Percentiles rank a stretch among this genome's conserved stretches.
These are phyloP conservation scores for Teleogryllus oceanicus DNA, from an alignment of 2,888 invertebrate species.

Conservation along the genomic window DNA sequence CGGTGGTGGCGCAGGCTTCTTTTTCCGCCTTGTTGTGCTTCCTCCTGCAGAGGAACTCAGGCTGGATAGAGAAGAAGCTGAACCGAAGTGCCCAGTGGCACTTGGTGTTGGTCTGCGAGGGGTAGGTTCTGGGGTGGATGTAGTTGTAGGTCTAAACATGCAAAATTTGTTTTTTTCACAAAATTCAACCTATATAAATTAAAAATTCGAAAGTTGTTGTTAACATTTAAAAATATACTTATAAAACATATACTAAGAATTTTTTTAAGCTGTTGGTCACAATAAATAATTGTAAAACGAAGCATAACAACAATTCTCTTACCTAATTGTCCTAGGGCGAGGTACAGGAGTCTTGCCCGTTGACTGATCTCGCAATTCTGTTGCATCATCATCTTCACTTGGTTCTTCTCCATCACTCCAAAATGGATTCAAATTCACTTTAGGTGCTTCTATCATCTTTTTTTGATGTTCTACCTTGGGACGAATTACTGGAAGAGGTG, in stretches of 20 bases:
- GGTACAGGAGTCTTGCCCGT: constrained; percentile 47
- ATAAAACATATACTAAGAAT: too few relatives aligned
- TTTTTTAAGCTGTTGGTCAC: neutral
- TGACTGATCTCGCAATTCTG: neutral
- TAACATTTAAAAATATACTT: neutral
- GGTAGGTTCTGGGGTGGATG: constrained; percentile 43
- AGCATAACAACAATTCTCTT: constrained; percentile 33
- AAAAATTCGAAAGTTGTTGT: neutral
- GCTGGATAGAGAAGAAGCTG: constrained; percentile 36
- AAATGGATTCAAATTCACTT: constrained; percentile 65
- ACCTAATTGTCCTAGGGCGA: constrained; percentile 51
- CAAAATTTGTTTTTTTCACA: too few relatives aligned
- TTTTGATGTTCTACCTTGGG: constrained; percentile 22
- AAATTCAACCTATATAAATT: neutral
- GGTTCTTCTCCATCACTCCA: constrained; percentile 69
- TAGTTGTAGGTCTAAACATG: neutral
- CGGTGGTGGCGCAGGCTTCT: constrained; percentile 68
- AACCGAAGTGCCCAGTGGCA: constrained; percentile 37
- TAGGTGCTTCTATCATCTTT: constrained; percentile 48
- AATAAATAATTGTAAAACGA: neutral
- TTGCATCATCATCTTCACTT: constrained; percentile 51
- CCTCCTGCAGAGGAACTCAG: constrained; percentile 44
- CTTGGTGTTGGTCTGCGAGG: constrained; percentile 27
- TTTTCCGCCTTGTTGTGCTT: constrained; percentile 54
- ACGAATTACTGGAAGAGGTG: constrained; percentile 24